phyloP scores from a whole-genome alignment of 2,888 invertebrate genomes.

The Steinernema hermaphroditum region DNA sequence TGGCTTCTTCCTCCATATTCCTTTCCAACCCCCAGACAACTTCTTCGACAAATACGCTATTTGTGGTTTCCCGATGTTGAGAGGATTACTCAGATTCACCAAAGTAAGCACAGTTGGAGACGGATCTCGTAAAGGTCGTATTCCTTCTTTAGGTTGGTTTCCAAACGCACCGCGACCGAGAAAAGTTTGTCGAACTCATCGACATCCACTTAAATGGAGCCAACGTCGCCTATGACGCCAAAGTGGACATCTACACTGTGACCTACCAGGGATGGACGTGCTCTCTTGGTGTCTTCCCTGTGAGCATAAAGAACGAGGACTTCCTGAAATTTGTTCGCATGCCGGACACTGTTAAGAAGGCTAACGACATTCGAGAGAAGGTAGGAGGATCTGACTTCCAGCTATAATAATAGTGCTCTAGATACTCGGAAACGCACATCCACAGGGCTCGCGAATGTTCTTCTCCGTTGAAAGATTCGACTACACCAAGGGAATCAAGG shows the following conservation, averaged over 20 bases:
- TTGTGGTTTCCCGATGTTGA: conserved; percentile 76
- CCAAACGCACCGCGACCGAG: conserved; percentile 64
- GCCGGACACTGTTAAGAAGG: conserved; percentile 52
- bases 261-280: conserved; percentile 64
- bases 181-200: conserved; percentile 59
- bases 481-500: conserved; percentile 66
- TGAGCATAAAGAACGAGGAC: conserved; percentile 66
- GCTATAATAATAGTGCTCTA: conserved; percentile 33
- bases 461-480: conserved; percentile 67
- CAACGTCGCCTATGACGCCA: conserved; percentile 50
- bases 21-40: conserved; percentile 91
- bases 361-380: conserved; percentile 53
- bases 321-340: conserved; percentile 61
- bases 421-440: conserved; percentile 58
- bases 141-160: conserved; percentile 57
- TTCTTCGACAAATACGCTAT: conserved; percentile 69
- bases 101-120: conserved; percentile 73
- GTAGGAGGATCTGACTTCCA: conserved; percentile 34
- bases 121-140: not conserved
- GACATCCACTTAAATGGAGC: conserved; percentile 56
- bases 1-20: conserved; percentile 91
- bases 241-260: conserved; percentile 57
- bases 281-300: conserved; percentile 66
- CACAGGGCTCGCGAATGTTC: conserved; percentile 58
- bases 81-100: conserved; percentile 86